A percentile compares a stretch with the other conserved stretches of the same genome.
phyloP scores from a whole-genome alignment of 2,888 invertebrate species.

The Drosophila phalerata region DNA sequence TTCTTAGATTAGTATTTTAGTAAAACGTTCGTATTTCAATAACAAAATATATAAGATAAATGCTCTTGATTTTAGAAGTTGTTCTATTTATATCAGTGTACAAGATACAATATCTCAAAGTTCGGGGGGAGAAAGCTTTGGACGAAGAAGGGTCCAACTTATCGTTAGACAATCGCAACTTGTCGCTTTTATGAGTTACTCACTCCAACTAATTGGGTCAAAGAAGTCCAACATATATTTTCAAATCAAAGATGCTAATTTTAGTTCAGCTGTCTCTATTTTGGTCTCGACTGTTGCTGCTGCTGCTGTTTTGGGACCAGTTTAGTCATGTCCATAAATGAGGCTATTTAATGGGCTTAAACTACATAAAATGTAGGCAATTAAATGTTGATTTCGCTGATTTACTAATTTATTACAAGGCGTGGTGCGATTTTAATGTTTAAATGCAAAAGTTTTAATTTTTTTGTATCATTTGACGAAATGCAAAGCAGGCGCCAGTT shows the following conservation, averaged over 20 bases:
- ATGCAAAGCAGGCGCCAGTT: conserved; percentile 57
- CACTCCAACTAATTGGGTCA: conserved; percentile 74
- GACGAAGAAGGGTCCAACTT: conserved; percentile 59
- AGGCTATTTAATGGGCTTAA: conserved; percentile 51
- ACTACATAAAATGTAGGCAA: conserved; percentile 44
- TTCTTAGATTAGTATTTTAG: too few relatives aligned
- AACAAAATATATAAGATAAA: too few relatives aligned
- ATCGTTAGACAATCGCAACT: conserved; percentile 60
- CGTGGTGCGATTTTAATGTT: conserved; percentile 69
- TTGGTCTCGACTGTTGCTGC: conserved; percentile 7
- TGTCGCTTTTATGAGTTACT: conserved; percentile 72
- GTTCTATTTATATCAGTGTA: too few relatives aligned
- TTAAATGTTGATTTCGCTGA: conserved; percentile 59
- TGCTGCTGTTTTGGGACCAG: conserved; percentile 41
- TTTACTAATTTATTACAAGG: conserved; percentile 50
- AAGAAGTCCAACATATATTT: conserved; percentile 50
- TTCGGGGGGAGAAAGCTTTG: conserved; percentile 56
- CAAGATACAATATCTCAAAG: neutral
- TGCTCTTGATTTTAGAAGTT: too few relatives aligned
- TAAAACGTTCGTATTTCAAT: too few relatives aligned
- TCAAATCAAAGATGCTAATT: conserved; percentile 80
- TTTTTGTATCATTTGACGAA: conserved; percentile 51
- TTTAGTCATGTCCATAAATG: conserved; percentile 36
- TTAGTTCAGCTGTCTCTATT: conserved; percentile 16
- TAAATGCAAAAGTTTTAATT: conserved; percentile 27